Conservation (phyloP, 2,797 vertebrate species). For the Lepus townsendii region DNA sequence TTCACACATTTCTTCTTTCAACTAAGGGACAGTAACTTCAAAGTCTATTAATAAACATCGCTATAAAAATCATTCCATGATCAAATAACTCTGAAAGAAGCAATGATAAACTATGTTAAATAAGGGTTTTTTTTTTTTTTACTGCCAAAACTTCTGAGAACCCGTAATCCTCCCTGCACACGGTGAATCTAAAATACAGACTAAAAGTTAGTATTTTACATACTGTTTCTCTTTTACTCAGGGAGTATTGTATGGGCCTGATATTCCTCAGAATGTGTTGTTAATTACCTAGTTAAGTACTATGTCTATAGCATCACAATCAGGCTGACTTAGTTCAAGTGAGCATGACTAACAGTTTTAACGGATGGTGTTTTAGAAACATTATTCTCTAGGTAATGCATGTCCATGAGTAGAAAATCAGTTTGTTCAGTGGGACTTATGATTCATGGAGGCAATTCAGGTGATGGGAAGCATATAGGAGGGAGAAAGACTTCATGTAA, state of each 20-base stretch:
- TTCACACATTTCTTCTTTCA: background rate
- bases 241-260: background rate
- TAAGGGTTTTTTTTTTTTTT: background rate
- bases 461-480: background rate
- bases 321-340: background rate
- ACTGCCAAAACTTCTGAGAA: background rate
- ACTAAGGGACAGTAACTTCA: background rate
- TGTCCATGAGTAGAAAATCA: background rate
- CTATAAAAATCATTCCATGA: background rate
- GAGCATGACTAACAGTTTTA: constrained; percentile 6
- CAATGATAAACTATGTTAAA: constrained; percentile 1
- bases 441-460: background rate
- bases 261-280: constrained; percentile 33
- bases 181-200: background rate
- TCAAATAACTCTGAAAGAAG: background rate
- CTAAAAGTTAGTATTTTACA: background rate
- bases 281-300: constrained; percentile 25
- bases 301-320: background rate
- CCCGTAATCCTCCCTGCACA: background rate
- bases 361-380: background rate
- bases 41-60: constrained; percentile 41
- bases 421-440: background rate
- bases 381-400: background rate
- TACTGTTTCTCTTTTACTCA: constrained; percentile 1
- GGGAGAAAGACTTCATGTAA: background rate